Base-by-base conservation (phyloP, 2,888 invertebrate species). In the Priocnemis perturbator region DNA sequence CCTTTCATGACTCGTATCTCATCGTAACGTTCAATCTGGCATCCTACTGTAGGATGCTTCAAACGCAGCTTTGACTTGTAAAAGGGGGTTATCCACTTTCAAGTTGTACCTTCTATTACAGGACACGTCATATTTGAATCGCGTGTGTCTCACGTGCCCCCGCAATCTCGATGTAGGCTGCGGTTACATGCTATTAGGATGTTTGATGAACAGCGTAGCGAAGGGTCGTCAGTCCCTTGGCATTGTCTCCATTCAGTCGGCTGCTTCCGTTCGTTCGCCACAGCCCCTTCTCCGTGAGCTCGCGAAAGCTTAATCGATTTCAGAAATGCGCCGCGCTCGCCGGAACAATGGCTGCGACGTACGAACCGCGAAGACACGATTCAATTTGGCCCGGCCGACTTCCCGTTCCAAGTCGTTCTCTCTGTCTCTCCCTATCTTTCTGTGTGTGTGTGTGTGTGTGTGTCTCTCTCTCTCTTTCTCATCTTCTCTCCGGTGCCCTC, bases 101-200 rank as follows among this genome's bases (percentile, higher is more conserved):
- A 57, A 20, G 50, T 21, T 57, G 23, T 26, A 20, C 55, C 53
- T 26, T 47, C 30, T 47, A 63, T 56, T 64, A 59, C 26, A 26
- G 26, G 26, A 26, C 67, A 50, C 67, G 30, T 56, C 48, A 59
- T 52, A 71, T 72, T 73, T 59, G 59, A 61, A 21, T 50, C 60
- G n/a, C 44, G 23, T 19, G 11, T 14, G 59, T 17, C 17, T 67
- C 21, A 30, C 56, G 48, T 67, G 52, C 47, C 58, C 53, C 21
- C 58, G 65, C 37, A 37, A 37, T 37, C 37, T 11, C 37, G 37
- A 7, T 7, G 37, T 7, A 37, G 37, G 67, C 60, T 64, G 70
- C 69, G 73, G 74, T 80, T 74, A 71, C 72, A 60, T 64, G 65
- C 69, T 67, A 79, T 81, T 73, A 79, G 79, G 71, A 76, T 71